These are phyloP conservation scores for Brachystomella parvula DNA, from an alignment of 1,140 invertebrate species.

Conservation along the genomic window DNA sequence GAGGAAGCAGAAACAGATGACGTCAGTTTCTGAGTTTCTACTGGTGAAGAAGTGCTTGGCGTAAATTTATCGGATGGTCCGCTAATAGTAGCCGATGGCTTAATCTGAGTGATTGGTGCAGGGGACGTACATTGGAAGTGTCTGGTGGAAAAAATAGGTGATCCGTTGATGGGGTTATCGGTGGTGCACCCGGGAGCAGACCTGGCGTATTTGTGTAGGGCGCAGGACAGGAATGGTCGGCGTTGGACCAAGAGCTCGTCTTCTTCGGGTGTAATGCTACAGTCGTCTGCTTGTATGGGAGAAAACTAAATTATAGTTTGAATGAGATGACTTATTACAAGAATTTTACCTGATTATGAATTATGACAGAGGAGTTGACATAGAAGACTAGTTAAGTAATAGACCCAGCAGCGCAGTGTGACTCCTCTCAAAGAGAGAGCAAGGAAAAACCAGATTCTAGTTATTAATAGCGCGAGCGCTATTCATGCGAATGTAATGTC, in stretches of 20 bases:
- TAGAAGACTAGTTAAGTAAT: too few species aligned
- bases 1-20: background rate
- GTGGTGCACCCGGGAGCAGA: constrained; percentile 2
- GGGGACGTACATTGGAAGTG: background rate
- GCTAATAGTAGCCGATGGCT: background rate
- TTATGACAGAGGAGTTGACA: constrained; percentile 18
- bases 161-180: background rate
- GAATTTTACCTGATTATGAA: constrained; percentile 28
- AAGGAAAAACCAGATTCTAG: too few species aligned
- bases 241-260: background rate
- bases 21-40: background rate
- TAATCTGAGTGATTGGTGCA: background rate
- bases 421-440: too few species aligned
- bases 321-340: background rate
- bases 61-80: background rate
- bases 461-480: too few species aligned
- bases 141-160: background rate
- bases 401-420: too few species aligned
- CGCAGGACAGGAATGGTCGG: background rate
- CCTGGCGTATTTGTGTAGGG: background rate
- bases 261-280: constrained; percentile 20
- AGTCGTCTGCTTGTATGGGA: constrained; percentile 27
- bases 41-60: background rate
- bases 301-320: background rate
- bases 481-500: too few species aligned